phyloP scores from a whole-genome alignment of 2,888 invertebrate species.

The Eulithis testata region DNA sequence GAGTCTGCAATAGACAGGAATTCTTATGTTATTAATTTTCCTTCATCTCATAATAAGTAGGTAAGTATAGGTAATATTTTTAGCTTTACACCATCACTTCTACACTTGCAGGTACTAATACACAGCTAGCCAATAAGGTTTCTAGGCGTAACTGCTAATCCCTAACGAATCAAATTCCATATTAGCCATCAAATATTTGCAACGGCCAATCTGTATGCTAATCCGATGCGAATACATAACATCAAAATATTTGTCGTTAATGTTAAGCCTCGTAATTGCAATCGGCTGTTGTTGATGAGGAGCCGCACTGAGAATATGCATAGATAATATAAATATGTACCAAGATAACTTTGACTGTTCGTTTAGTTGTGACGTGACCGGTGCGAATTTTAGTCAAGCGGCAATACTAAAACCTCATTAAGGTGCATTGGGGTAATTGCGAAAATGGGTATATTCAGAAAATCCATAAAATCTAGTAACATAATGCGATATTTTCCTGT shows the following conservation, averaged over 20 bases:
- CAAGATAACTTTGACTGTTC: no score
- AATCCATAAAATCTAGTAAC: no score
- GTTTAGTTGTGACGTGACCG: no score
- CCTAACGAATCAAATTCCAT: conserved; percentile 18
- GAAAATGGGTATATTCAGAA: no score
- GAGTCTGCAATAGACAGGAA: not conserved
- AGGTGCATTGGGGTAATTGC: no score
- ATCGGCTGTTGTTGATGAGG: conserved; percentile 19
- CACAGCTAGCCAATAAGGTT: conserved; percentile 18
- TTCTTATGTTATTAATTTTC: not conserved
- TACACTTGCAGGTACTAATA: not conserved
- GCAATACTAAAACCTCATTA: no score
- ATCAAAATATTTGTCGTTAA: conserved; percentile 35
- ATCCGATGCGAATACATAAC: conserved; percentile 24
- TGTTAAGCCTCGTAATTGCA: conserved; percentile 29
- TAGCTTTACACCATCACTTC: not conserved
- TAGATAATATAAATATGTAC: no score
- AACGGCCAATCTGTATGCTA: conserved; percentile 28
- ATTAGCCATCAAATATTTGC: conserved; percentile 38
- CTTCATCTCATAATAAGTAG: not conserved
- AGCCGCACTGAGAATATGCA: conserved; percentile 10
- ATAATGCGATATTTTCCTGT: no score
- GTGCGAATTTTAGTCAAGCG: no score
- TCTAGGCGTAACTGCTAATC: conserved; percentile 28
- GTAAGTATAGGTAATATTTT: not conserved